Percentiles rank a stretch among this genome's conserved stretches.
Evolutionary conservation across 2,113 vertebrate genomes (phyloP).

Genomic region (Mastomys coucha): DNA sequence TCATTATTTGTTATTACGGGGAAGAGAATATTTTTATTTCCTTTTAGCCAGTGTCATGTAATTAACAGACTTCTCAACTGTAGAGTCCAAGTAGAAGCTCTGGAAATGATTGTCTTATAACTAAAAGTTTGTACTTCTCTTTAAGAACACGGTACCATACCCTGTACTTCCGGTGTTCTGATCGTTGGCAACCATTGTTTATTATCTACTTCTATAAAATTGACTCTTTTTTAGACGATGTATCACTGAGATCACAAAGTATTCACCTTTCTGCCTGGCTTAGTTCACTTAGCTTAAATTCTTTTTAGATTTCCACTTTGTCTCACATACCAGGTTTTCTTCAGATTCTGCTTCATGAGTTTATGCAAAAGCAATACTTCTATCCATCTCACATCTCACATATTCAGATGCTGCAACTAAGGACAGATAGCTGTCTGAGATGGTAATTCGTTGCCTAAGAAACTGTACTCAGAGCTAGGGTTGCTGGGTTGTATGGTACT

Average conservation of each 20-base stretch:
- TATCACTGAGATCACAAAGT: not conserved
- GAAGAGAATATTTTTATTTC: not conserved
- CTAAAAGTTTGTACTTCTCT: not conserved
- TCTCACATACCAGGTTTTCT: not conserved
- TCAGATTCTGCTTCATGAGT: not conserved
- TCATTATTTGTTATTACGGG: not conserved
- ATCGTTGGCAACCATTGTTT: not conserved
- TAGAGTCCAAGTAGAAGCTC: not conserved
- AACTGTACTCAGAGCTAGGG: not conserved
- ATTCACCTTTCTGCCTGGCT: not conserved
- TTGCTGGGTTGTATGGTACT: not conserved
- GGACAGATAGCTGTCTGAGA: not conserved
- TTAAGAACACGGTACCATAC: not conserved
- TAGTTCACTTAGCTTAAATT: not conserved
- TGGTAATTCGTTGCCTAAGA: not conserved
- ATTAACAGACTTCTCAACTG: not conserved
- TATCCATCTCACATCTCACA: not conserved
- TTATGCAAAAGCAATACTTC: no score
- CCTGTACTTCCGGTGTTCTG: accelerated
- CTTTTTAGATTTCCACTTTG: not conserved
- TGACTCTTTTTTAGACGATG: not conserved
- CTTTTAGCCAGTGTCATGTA: not conserved
- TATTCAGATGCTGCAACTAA: not conserved
- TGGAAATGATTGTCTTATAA: not conserved
- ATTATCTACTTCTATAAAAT: not conserved